Evolutionary conservation across 1,140 invertebrate genomes (phyloP), one percentile per base, ranked within the genome.

Genomic region (Brachionus paranguensis): DNA sequence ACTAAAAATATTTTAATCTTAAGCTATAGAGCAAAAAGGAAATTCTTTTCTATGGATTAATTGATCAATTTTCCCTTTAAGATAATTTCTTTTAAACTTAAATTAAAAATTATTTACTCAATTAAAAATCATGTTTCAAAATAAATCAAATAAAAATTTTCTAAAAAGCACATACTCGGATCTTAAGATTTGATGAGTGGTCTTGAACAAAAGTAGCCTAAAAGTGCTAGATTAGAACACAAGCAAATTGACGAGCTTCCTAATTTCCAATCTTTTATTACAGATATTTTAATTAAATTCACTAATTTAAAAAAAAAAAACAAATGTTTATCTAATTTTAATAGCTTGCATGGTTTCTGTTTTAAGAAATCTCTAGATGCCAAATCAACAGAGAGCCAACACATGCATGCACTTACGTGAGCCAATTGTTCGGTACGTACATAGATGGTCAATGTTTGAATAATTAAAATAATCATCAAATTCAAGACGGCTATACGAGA

Each of bases 1-100:
- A 74, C 33, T 74, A 74, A n/a, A 74, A 43, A 74, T 68, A 45
- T 74, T 74, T 74, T 43, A 74, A 74, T 24, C 33, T 43, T 74
- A 45, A 47, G 41, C 20, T n/a, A 43, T 10, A 74, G 12, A 43
- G 17, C 33, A 74, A 45, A 74, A 43, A 43, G 33, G 37, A 74
- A 43, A 43, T 74, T 74, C 33, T 74, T 74, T 74, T 41, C 20
- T 74, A 3, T 74, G 29, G 65, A 68, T 68, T 68, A 68, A 68
- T 68, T 68, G 65, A 68, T 60, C 53, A 60, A 20, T 60, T 60
- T 60, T 60, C 8, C 53, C 53, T 60, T 60, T 20, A 20, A 60
- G 53, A 60, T 60, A 60, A 60, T 60, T 60, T 60, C 53, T 60
- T 60, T 60, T 60, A 60, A 60, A 60, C 53, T 60, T 60, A 60